Conservation (phyloP, 2,113 vertebrate genomes). For the Gobiocypris rarus region DNA sequence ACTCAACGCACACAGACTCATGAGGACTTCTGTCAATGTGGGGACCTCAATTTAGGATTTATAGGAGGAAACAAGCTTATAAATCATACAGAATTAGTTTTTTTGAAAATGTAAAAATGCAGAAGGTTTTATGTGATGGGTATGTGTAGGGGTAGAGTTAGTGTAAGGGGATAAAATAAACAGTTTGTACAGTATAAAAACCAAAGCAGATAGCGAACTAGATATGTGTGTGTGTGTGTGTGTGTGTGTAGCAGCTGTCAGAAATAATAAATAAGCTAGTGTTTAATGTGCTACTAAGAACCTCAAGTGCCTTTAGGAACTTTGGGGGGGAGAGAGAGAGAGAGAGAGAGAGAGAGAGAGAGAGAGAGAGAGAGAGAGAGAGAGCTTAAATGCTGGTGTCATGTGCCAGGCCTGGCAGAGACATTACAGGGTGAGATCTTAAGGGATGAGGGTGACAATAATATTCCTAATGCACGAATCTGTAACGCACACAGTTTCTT, state of each 20-base stretch:
- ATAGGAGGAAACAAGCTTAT: no score
- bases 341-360: not conserved
- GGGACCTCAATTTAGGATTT: no score
- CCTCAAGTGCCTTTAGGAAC: not conserved
- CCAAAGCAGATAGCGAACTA: no score
- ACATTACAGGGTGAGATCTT: not conserved
- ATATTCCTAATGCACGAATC: not conserved
- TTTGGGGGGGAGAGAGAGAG: not conserved
- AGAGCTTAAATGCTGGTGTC: not conserved
- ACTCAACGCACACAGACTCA: no score
- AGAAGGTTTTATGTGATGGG: no score
- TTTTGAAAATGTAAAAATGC: no score
- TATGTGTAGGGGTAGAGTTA: no score
- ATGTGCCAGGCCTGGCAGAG: not conserved
- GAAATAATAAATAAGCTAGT: slow-evolving; percentile 10
- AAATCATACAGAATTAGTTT: no score
- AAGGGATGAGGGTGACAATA: not conserved
- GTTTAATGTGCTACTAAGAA: not conserved
- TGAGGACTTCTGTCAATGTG: no score
- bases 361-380: not conserved
- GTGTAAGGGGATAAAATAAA: no score
- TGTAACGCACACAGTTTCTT: slow-evolving; percentile 3
- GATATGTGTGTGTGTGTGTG: not conserved
- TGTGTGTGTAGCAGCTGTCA: not conserved
- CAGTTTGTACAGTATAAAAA: no score